Conservation (phyloP, 2,888 invertebrate genomes). For the Tetranychus piercei region DNA sequence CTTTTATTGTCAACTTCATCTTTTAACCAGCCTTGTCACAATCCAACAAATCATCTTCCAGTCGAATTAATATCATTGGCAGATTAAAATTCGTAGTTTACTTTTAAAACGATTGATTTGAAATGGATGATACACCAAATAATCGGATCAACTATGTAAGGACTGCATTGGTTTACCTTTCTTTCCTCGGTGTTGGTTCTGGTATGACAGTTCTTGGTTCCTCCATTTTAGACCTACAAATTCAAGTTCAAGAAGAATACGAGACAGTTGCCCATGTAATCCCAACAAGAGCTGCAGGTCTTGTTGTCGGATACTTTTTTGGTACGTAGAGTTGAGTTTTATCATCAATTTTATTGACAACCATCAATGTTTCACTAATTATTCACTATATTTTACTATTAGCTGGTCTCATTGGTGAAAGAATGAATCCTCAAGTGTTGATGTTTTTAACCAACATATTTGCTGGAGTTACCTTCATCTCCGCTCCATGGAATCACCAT, state of each 20-base stretch:
- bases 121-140: neutral
- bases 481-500: neutral
- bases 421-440: constrained; percentile 4
- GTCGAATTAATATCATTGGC: neutral
- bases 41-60: neutral
- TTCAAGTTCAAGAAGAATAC: neutral
- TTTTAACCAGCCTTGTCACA: neutral
- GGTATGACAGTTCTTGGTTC: neutral
- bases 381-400: neutral
- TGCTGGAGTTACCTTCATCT: neutral
- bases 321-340: neutral
- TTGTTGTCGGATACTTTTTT: neutral
- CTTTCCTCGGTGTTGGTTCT: neutral
- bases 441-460: constrained; percentile 4
- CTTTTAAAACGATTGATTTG: neutral
- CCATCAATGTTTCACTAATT: neutral
- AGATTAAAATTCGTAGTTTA: no score
- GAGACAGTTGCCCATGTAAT: neutral
- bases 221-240: neutral
- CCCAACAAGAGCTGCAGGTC: neutral
- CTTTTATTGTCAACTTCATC: neutral
- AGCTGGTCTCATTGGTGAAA: constrained; percentile 7
- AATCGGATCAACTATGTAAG: neutral
- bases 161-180: neutral
- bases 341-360: neutral